phyloP scores from a whole-genome alignment of 2,113 vertebrate genomes.

The Ammospiza caudacuta region DNA sequence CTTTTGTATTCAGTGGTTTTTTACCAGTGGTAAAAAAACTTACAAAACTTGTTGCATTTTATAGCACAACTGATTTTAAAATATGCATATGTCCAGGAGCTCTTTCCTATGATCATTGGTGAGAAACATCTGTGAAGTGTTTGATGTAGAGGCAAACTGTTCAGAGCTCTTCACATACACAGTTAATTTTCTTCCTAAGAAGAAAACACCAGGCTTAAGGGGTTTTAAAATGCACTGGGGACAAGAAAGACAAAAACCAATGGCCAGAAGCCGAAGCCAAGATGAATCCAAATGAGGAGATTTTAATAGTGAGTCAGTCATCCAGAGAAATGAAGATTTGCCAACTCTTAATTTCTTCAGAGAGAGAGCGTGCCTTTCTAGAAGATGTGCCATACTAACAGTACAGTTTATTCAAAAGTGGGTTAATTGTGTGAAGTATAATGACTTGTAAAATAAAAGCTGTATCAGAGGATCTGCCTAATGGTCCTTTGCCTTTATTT shows the following conservation, averaged over 20 bases:
- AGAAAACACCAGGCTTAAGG: neutral
- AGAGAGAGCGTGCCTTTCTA: neutral
- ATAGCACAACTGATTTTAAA: neutral
- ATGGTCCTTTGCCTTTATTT: neutral
- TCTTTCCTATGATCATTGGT: neutral
- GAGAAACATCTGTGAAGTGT: neutral
- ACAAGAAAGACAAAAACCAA: slow-evolving; percentile 23
- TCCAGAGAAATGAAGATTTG: slow-evolving; percentile 18
- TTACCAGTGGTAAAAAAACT: neutral
- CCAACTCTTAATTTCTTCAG: slow-evolving; percentile 16
- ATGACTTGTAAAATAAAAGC: neutral
- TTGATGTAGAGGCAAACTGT: neutral
- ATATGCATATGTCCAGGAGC: neutral
- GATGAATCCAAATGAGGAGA: slow-evolving; percentile 55
- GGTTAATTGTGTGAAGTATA: slow-evolving; percentile 9
- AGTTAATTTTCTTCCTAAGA: slow-evolving; percentile 12
- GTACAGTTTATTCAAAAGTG: slow-evolving; percentile 23
- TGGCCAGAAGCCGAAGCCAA: slow-evolving; percentile 30
- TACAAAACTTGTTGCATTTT: neutral
- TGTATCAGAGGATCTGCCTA: neutral
- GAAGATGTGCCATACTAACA: slow-evolving; percentile 13
- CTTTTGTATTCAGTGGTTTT: neutral
- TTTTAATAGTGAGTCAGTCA: slow-evolving; percentile 57
- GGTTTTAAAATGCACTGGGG: neutral
- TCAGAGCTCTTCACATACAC: neutral